Evolutionary conservation across 2,797 vertebrate species (phyloP).

Genomic region (Phataginus tricuspis): DNA sequence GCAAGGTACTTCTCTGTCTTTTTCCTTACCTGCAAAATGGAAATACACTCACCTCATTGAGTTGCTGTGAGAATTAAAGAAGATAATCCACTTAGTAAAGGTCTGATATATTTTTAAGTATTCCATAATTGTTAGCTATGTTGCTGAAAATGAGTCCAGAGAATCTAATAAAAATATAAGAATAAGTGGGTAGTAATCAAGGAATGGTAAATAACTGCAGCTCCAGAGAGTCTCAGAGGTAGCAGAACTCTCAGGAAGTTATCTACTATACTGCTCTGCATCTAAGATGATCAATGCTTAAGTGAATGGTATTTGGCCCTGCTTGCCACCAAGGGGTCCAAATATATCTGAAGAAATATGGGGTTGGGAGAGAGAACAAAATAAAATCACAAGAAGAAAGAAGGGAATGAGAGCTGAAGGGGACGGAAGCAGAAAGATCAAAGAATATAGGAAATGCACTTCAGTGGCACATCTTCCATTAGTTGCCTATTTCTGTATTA

Average conservation of each 20-base stretch:
- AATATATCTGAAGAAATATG: neutral
- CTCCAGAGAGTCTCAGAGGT: neutral
- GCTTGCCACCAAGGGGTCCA: neutral
- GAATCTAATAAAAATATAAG: neutral
- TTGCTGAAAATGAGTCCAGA: slow-evolving; percentile 36
- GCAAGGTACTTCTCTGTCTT: neutral
- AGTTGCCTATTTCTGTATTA: neutral
- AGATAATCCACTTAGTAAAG: neutral
- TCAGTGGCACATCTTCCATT: neutral
- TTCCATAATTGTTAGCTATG: neutral
- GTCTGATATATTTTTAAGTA: neutral
- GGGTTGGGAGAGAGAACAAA: neutral
- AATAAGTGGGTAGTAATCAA: neutral
- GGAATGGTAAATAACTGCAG: neutral
- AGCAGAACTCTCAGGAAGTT: neutral
- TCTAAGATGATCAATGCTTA: neutral
- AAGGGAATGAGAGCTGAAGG: neutral
- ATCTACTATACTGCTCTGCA: neutral
- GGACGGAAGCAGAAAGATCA: neutral
- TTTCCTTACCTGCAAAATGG: slow-evolving; percentile 26
- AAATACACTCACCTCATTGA: neutral
- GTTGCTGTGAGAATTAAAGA: neutral
- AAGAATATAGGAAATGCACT: neutral
- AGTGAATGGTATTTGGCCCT: neutral
- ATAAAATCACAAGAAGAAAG: neutral